Evolutionary conservation across 1,140 invertebrate genomes (phyloP).

Genomic region (Gryon sp.): DNA sequence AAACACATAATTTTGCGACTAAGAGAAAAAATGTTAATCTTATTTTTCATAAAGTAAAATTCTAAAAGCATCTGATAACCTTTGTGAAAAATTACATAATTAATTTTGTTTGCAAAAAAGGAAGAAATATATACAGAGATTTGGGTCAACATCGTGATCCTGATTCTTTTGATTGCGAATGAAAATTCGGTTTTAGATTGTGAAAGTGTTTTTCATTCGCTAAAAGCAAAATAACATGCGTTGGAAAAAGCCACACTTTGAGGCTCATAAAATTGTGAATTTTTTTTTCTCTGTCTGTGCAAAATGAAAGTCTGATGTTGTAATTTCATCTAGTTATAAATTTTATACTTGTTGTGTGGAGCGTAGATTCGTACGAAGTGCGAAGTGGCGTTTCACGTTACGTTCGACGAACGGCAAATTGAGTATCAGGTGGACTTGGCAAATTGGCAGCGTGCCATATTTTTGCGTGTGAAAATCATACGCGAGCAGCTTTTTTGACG

Average conservation of each 20-base stretch:
- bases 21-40: no score
- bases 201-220: slow-evolving; percentile 54
- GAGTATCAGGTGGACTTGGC: slow-evolving; percentile 37
- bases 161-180: slow-evolving; percentile 6
- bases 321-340: slow-evolving; percentile 58
- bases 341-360: slow-evolving; percentile 46
- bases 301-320: slow-evolving; percentile 53
- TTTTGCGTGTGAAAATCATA: slow-evolving; percentile 38
- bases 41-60: no score
- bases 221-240: slow-evolving; percentile 41
- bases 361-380: neutral
- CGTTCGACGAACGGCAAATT: slow-evolving; percentile 39
- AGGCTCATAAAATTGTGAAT: slow-evolving; percentile 42
- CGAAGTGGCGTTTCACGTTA: slow-evolving; percentile 31
- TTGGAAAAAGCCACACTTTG: slow-evolving; percentile 28
- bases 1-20: no score
- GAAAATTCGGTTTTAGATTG: slow-evolving; percentile 23
- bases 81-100: no score
- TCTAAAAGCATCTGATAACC: no score
- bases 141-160: neutral
- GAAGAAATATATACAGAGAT: no score
- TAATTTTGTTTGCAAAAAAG: no score
- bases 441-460: slow-evolving; percentile 40
- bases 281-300: slow-evolving; percentile 3
- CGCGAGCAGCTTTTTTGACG: slow-evolving; percentile 37